A percentile compares a stretch with the other conserved stretches of the same genome.
These are phyloP conservation scores for Trichosurus vulpecula DNA, from an alignment of 2,797 vertebrate genomes.

Conservation along the genomic window DNA sequence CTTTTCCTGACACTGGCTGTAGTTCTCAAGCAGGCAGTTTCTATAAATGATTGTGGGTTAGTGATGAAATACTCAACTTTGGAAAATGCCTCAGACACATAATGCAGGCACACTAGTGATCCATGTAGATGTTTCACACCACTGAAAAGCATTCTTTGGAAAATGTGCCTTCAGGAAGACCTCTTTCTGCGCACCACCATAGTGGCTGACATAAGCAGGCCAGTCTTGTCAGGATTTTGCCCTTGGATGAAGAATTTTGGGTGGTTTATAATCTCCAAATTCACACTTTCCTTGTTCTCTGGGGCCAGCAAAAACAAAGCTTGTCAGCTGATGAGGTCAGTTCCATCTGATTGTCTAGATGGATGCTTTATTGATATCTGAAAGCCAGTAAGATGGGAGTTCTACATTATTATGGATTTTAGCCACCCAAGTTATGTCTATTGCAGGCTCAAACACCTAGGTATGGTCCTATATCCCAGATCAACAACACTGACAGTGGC, in stretches of 20 bases:
- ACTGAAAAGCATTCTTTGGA: background rate
- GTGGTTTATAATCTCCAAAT: background rate
- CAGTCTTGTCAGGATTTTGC: background rate
- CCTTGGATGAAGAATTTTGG: background rate
- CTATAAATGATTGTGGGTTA: background rate
- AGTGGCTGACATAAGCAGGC: background rate
- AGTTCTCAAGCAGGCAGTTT: background rate
- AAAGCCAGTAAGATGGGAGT: background rate
- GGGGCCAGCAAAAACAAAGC: background rate
- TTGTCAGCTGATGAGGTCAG: background rate
- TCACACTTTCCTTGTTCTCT: background rate
- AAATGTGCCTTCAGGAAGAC: background rate
- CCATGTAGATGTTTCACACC: slow-evolving; percentile 29
- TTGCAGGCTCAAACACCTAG: slow-evolving; percentile 6
- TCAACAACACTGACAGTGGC: background rate
- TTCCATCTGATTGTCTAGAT: slow-evolving; percentile 26
- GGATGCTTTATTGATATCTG: slow-evolving; percentile 23
- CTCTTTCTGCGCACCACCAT: background rate
- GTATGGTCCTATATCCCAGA: background rate
- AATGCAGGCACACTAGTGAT: background rate
- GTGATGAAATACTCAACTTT: slow-evolving; percentile 5
- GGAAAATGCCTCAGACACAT: background rate
- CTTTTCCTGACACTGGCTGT: background rate
- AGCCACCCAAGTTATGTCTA: background rate
- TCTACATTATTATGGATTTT: slow-evolving; percentile 20